Percentiles rank a stretch among this genome's conserved stretches.
phyloP scores from a whole-genome alignment of 2,888 invertebrate species.

The Therioaphis trifolii region DNA sequence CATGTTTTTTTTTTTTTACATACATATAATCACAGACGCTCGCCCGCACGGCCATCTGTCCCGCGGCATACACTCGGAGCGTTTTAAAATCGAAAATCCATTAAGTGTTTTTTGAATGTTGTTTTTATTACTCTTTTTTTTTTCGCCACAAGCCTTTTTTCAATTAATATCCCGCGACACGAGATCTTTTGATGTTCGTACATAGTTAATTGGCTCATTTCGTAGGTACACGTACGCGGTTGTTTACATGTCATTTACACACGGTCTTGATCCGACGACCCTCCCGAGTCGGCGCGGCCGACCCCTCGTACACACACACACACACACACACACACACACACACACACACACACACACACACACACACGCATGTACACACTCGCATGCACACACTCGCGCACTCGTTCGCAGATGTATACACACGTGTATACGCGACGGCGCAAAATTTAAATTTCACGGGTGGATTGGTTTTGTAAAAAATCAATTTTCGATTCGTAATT shows the following conservation, averaged over 20 bases:
- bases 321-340: too few species aligned
- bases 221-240: constrained; percentile 50
- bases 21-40: too few species aligned
- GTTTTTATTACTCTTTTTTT: neutral
- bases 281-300: constrained; percentile 5
- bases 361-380: too few species aligned
- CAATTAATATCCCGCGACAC: constrained; percentile 15
- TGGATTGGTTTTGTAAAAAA: constrained; percentile 50
- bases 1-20: too few species aligned
- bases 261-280: constrained; percentile 31
- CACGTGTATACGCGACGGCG: neutral
- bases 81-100: constrained; percentile 1
- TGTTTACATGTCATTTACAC: constrained; percentile 60
- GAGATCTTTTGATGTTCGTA: constrained; percentile 55
- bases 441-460: constrained; percentile 59
- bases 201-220: constrained; percentile 55
- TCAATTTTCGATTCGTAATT: constrained; percentile 53
- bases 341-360: too few species aligned
- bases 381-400: too few species aligned
- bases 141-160: constrained; percentile 7
- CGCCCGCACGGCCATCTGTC: constrained; percentile 26
- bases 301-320: constrained; percentile 11
- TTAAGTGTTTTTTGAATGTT: neutral
- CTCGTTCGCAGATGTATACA: too few species aligned
- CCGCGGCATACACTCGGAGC: neutral